phyloP scores from a whole-genome alignment of 1,140 invertebrate species.

The Heliothis virescens region DNA sequence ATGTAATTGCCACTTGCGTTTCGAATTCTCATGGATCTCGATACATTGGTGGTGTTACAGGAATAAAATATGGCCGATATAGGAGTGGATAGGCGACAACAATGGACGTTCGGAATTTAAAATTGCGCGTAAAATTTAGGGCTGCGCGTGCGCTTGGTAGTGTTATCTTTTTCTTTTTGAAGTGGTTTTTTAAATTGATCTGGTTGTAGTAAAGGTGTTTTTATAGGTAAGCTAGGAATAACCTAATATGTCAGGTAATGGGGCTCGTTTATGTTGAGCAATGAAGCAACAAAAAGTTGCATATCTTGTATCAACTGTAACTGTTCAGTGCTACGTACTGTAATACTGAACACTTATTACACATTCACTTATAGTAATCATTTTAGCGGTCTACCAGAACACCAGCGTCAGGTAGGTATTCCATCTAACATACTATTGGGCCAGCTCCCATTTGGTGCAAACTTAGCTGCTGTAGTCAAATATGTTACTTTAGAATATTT shows the following conservation, averaged over 20 bases:
- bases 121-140: conserved; percentile 69
- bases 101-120: conserved; percentile 71
- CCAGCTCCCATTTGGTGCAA: no score
- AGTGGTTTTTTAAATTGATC: conserved; percentile 18
- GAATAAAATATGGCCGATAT: conserved; percentile 69
- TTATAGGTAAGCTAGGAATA: neutral
- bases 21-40: conserved; percentile 48
- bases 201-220: conserved; percentile 5
- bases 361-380: no score
- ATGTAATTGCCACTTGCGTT: conserved; percentile 11
- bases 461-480: no score
- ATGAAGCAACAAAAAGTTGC: no score
- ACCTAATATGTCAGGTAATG: neutral
- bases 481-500: no score
- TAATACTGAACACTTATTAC: no score
- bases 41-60: conserved; percentile 47
- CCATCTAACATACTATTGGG: no score
- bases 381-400: no score
- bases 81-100: conserved; percentile 69
- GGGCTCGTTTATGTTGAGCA: neutral
- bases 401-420: no score
- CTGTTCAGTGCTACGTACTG: no score
- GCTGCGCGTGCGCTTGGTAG: conserved; percentile 51
- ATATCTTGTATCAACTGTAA: no score
- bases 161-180: conserved; percentile 7